Percentiles rank a stretch among this genome's conserved stretches.
phyloP scores from a whole-genome alignment of 2,113 vertebrate species.

The Protobothrops mucrosquamatus region DNA sequence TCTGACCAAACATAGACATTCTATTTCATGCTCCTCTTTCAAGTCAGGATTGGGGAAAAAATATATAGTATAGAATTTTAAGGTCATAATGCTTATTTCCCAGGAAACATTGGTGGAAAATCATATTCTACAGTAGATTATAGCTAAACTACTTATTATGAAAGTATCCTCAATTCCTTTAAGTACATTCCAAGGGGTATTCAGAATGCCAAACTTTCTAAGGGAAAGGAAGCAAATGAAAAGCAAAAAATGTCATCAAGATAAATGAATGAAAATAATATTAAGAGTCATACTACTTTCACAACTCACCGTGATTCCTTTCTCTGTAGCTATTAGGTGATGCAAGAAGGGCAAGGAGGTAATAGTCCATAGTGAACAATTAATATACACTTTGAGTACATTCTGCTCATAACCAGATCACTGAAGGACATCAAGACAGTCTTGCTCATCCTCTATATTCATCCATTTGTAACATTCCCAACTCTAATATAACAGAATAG shows the following conservation, averaged over 20 bases:
- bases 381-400: not conserved
- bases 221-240: not conserved
- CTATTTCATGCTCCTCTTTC: constrained; percentile 43
- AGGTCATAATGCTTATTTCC: constrained; percentile 21
- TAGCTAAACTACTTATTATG: not conserved
- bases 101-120: constrained; percentile 13
- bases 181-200: not conserved
- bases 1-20: constrained; percentile 55
- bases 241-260: not conserved
- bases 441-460: not conserved
- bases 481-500: not conserved
- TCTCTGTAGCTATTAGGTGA: not conserved
- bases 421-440: not conserved
- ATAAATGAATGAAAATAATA: not conserved
- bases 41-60: constrained; percentile 35
- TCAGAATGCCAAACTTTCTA: not conserved
- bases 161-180: not conserved
- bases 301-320: not conserved
- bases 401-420: not conserved
- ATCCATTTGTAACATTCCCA: not conserved
- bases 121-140: not conserved
- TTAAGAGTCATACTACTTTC: not conserved
- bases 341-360: not conserved
- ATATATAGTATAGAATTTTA: constrained; percentile 12
- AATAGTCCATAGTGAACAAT: not conserved